Conservation (phyloP, 2,113 vertebrate genomes). For the Stigmatopora argus region DNA sequence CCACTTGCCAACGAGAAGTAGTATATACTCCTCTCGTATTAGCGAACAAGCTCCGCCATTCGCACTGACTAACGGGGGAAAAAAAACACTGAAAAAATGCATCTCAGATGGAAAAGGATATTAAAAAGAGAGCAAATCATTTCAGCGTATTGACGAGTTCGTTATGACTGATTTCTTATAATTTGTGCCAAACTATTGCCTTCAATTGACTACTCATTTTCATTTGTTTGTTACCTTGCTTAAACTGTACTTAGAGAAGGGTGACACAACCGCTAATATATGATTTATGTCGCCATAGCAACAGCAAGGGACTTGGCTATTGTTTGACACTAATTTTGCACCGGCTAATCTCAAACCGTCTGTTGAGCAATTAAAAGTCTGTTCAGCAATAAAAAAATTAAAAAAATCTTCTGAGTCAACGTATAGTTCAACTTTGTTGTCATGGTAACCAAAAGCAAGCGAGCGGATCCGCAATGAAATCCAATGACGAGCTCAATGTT, state of each 20-base stretch:
- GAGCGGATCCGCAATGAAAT: conserved; percentile 47
- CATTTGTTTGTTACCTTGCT: not conserved
- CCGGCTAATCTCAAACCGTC: conserved; percentile 2
- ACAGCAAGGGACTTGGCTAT: conserved; percentile 35
- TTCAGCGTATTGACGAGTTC: not conserved
- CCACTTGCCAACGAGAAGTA: too few species aligned
- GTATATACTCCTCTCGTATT: too few species aligned
- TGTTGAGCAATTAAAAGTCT: not conserved
- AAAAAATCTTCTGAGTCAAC: conserved; percentile 16
- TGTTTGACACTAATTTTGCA: conserved; percentile 13
- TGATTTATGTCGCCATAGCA: conserved; percentile 40
- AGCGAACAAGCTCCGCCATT: too few species aligned
- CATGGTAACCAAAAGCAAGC: conserved; percentile 66
- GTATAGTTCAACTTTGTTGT: conserved; percentile 62
- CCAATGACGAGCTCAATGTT: conserved; percentile 52
- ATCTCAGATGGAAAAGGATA: not conserved
- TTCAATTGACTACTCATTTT: not conserved
- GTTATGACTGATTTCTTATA: not conserved
- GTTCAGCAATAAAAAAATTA: not conserved
- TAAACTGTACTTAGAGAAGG: conserved; percentile 10
- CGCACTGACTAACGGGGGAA: too few species aligned
- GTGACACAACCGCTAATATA: conserved; percentile 23
- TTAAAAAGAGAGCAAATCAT: conserved; percentile 1
- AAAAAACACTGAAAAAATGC: not conserved
- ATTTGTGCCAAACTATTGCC: conserved; percentile 1